Conservation (phyloP, 2,797 vertebrate genomes). For the Macropodus opercularis region DNA sequence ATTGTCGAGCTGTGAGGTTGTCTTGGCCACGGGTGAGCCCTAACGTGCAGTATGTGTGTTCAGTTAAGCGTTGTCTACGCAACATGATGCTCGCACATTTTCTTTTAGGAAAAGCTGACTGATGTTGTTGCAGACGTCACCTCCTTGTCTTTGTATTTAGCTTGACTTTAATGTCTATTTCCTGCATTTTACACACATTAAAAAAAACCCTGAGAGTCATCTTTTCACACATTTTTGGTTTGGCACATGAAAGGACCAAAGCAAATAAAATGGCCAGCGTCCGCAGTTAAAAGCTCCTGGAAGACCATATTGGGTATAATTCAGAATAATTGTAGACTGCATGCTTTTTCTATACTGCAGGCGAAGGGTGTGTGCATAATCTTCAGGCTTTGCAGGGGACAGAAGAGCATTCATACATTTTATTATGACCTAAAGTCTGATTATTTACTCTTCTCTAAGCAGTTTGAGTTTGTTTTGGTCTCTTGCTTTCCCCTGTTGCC, state of each 20-base stretch:
- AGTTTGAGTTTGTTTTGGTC: slow-evolving; percentile 10
- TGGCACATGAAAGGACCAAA: slow-evolving; percentile 43
- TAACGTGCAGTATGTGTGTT: slow-evolving; percentile 3
- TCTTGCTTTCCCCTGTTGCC: slow-evolving; percentile 3
- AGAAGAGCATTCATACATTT: slow-evolving; percentile 32
- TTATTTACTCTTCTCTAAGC: slow-evolving; percentile 45
- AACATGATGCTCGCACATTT: background rate
- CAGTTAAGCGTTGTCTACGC: background rate
- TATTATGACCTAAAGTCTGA: slow-evolving; percentile 41
- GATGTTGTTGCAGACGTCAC: background rate
- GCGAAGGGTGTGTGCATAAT: slow-evolving; percentile 60
- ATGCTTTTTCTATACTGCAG: slow-evolving; percentile 54
- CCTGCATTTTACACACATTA: background rate
- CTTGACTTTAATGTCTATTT: slow-evolving; percentile 6
- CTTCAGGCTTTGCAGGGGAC: slow-evolving; percentile 39
- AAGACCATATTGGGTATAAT: slow-evolving; percentile 58
- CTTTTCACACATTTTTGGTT: slow-evolving; percentile 44
- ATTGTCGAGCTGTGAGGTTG: slow-evolving; percentile 23
- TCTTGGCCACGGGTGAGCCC: slow-evolving; percentile 13
- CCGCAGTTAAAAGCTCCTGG: slow-evolving; percentile 51
- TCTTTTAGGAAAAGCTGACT: background rate
- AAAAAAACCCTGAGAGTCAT: slow-evolving; percentile 7
- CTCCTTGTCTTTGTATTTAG: slow-evolving; percentile 4
- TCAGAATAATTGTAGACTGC: slow-evolving; percentile 70
- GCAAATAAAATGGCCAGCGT: slow-evolving; percentile 41